Conservation (phyloP, 2,888 invertebrate species). For the Hesperia comma region DNA sequence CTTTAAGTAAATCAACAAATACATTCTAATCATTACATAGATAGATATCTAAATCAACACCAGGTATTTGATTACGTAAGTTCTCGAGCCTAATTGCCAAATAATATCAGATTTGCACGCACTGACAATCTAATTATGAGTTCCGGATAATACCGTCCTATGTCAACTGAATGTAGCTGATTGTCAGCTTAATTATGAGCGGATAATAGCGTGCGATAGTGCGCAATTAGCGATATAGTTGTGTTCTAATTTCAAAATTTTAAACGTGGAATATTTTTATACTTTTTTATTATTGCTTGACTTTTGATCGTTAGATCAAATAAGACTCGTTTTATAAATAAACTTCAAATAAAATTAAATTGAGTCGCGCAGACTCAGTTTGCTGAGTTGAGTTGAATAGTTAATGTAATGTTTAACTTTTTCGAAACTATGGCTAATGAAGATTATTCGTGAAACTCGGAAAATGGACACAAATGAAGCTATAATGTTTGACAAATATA, state of each 20-base stretch:
- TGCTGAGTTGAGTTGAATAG: no score
- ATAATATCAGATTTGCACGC: constrained; percentile 25
- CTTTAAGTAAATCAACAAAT: constrained; percentile 41
- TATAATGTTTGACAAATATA: constrained; percentile 30
- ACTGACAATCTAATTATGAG: constrained; percentile 56
- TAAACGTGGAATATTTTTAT: constrained; percentile 4
- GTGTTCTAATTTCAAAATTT: not conserved
- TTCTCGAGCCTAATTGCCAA: constrained; percentile 27
- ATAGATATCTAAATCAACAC: constrained; percentile 39
- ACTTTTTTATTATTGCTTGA: no score
- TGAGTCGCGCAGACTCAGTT: no score
- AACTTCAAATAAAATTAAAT: no score
- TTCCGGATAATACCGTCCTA: constrained; percentile 41
- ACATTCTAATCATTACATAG: constrained; percentile 55
- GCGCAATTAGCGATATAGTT: constrained; percentile 25
- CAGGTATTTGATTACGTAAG: constrained; percentile 21
- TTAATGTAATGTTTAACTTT: no score
- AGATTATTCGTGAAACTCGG: no score
- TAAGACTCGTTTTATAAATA: no score
- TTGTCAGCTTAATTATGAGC: constrained; percentile 63
- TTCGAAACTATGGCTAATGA: no score
- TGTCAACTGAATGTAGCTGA: constrained; percentile 55
- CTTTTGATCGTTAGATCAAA: no score
- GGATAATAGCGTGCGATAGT: constrained; percentile 57
- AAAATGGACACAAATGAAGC: no score